Evolutionary conservation across 2,113 vertebrate species (phyloP).

Genomic region (Callopanchax toddi): DNA sequence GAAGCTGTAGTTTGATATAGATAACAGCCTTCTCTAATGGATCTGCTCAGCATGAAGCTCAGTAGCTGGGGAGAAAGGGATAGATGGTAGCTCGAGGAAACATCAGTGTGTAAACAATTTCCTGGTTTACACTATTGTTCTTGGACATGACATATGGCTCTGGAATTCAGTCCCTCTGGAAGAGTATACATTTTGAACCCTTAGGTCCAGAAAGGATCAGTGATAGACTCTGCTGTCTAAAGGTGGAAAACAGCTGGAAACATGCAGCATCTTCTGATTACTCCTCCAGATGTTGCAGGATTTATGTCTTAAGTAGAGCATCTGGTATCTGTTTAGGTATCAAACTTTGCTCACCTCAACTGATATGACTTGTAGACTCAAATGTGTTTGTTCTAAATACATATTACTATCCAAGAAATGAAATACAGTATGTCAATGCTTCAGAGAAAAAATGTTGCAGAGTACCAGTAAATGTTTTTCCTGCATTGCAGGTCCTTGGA

Average conservation of each 20-base stretch:
- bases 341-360: constrained; percentile 36
- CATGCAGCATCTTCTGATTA: constrained; percentile 49
- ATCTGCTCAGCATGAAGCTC: constrained; percentile 48
- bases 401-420: neutral
- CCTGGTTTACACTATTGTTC: constrained; percentile 64
- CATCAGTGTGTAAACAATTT: constrained; percentile 54
- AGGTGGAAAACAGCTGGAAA: constrained; percentile 45
- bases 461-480: too few species aligned
- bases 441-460: neutral
- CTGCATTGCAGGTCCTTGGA: too few species aligned
- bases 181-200: constrained; percentile 38
- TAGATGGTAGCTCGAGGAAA: constrained; percentile 46
- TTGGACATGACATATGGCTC: constrained; percentile 48
- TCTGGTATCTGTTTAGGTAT: constrained; percentile 63
- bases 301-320: constrained; percentile 56
- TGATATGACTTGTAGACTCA: constrained; percentile 2
- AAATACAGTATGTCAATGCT: neutral
- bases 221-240: constrained; percentile 57
- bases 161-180: constrained; percentile 60
- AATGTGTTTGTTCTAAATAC: neutral
- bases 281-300: constrained; percentile 67
- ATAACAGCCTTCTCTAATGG: constrained; percentile 48
- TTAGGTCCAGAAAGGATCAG: constrained; percentile 53
- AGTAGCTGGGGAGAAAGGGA: constrained; percentile 27
- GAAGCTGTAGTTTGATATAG: constrained; percentile 48